Conservation (phyloP, 2,113 vertebrate species). For the Cephalopterus ornatus region DNA sequence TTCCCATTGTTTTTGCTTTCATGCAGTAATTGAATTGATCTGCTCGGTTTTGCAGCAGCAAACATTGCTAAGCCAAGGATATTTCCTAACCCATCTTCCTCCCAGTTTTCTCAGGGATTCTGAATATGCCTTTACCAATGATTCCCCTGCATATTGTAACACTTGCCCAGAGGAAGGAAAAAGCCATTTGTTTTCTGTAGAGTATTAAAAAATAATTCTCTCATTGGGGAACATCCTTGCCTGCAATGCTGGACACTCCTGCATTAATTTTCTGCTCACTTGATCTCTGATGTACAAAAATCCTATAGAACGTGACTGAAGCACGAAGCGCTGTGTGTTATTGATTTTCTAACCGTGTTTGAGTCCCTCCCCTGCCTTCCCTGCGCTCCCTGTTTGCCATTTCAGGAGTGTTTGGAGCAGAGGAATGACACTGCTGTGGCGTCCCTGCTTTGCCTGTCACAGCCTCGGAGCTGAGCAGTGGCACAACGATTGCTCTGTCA, state of each 20-base stretch:
- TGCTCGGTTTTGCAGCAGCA: neutral
- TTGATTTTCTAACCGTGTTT: neutral
- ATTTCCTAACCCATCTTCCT: neutral
- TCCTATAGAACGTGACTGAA: neutral
- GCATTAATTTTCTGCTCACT: conserved; percentile 38
- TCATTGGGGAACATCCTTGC: neutral
- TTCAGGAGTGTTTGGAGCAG: neutral
- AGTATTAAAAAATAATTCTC: neutral
- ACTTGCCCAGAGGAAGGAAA: conserved; percentile 17
- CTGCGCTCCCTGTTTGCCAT: neutral
- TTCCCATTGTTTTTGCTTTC: neutral
- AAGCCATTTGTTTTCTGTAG: conserved; percentile 28
- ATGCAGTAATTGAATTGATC: neutral
- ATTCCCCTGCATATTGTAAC: neutral
- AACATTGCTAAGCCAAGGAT: neutral
- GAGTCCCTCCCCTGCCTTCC: neutral
- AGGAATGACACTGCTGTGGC: neutral
- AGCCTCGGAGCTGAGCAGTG: accelerated
- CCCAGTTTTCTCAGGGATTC: neutral
- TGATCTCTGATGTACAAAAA: neutral
- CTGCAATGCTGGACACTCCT: neutral
- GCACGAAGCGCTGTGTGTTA: neutral
- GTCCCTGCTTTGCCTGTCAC: neutral
- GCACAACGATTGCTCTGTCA: neutral
- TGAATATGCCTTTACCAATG: neutral